Evolutionary conservation across 2,797 vertebrate genomes (phyloP).

Genomic region (Antrozous pallidus): DNA sequence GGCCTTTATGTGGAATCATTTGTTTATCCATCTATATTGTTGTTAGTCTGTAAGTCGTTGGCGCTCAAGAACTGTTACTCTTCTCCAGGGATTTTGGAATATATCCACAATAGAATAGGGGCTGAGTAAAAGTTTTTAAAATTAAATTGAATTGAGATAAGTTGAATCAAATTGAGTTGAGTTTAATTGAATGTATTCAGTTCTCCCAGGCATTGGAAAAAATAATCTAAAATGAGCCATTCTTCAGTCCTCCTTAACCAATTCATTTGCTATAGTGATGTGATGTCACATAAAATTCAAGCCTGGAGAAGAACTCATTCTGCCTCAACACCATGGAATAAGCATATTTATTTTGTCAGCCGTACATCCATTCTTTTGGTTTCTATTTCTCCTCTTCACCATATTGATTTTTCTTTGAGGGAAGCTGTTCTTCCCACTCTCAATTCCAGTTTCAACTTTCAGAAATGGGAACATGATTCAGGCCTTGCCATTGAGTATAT

Average conservation of each 20-base stretch:
- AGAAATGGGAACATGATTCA: not conserved
- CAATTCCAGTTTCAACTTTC: not conserved
- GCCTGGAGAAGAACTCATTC: not conserved
- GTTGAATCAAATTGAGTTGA: not conserved
- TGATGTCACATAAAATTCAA: not conserved
- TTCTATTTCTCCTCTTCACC: not conserved
- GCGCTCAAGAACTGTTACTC: not conserved
- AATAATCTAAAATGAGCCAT: not conserved
- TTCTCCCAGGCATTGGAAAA: not conserved
- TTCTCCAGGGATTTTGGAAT: not conserved
- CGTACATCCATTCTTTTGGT: not conserved
- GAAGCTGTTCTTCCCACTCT: not conserved
- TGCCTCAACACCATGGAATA: not conserved
- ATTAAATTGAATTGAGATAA: not conserved
- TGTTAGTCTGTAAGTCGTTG: not conserved
- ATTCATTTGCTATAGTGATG: not conserved
- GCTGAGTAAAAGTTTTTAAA: not conserved
- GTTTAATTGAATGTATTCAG: not conserved
- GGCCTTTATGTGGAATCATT: not conserved
- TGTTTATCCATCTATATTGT: not conserved
- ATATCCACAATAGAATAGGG: not conserved
- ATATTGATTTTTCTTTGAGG: not conserved
- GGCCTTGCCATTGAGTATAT: not conserved
- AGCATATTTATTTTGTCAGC: not conserved
- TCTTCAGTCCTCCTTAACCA: not conserved